A percentile compares a stretch with the other conserved stretches of the same genome.
These are phyloP conservation scores for Luperina nickerlii DNA, from an alignment of 2,888 invertebrate species.

Conservation along the genomic window DNA sequence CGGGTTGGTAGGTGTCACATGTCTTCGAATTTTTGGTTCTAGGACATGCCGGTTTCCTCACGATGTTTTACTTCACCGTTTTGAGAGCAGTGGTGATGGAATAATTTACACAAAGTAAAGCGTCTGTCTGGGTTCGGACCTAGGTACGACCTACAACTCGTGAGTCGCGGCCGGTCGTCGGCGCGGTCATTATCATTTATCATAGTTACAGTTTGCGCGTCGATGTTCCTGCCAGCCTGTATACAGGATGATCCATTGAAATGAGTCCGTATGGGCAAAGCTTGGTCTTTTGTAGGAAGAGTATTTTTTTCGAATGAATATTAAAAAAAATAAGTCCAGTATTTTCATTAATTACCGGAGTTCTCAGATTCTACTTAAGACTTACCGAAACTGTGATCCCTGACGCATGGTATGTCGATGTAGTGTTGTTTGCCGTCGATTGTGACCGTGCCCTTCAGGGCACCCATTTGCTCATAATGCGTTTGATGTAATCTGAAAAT, in stretches of 20 bases:
- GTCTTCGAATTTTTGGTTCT: too few species aligned
- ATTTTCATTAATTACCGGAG: not conserved
- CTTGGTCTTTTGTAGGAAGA: not conserved
- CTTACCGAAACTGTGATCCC: conserved; percentile 93
- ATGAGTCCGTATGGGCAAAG: not conserved
- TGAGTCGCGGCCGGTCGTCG: too few species aligned
- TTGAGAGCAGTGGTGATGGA: too few species aligned
- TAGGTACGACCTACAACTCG: too few species aligned
- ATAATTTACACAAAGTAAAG: too few species aligned
- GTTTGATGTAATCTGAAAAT: conserved; percentile 92
- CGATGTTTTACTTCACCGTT: too few species aligned
- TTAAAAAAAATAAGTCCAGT: not conserved
- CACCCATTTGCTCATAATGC: conserved; percentile 94
- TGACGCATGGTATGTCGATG: conserved; percentile 90
- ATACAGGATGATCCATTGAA: not conserved
- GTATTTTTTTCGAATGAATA: not conserved
- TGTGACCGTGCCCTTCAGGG: conserved; percentile 88
- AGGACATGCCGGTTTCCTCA: too few species aligned
- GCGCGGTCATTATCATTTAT: too few species aligned
- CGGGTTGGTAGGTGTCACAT: too few species aligned
- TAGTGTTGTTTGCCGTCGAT: conserved; percentile 88
- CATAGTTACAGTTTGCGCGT: not conserved
- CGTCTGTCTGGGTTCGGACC: too few species aligned
- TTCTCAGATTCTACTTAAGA: conserved; percentile 12
- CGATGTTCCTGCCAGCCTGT: not conserved